Evolutionary conservation across 2,888 invertebrate genomes (phyloP).

Genomic region (Brachyopa scutellaris): DNA sequence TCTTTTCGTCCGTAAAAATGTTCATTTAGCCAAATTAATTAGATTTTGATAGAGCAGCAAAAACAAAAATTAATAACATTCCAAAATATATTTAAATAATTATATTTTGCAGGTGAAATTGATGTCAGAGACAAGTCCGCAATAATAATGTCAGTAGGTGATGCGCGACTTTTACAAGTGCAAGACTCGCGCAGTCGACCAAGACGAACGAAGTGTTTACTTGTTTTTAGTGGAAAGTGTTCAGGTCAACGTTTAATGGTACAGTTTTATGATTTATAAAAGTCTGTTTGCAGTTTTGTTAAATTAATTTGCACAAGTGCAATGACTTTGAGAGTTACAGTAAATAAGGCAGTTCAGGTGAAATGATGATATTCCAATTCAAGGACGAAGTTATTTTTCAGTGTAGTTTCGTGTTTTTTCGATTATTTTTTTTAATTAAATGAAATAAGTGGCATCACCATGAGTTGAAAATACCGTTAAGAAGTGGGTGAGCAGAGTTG

Average conservation of each 20-base stretch:
- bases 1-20: background rate
- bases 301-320: conserved; percentile 7
- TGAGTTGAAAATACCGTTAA: too few relatives aligned
- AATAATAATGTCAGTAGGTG: conserved; percentile 52
- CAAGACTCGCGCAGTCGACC: conserved; percentile 35
- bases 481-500: too few relatives aligned
- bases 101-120: conserved; percentile 17
- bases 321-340: conserved; percentile 22
- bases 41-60: conserved; percentile 7
- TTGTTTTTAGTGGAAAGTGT: background rate
- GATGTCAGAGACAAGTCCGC: conserved; percentile 5
- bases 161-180: conserved; percentile 13
- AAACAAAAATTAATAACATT: background rate
- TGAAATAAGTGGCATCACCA: too few relatives aligned
- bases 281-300: background rate
- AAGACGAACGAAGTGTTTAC: too few relatives aligned
- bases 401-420: too few relatives aligned
- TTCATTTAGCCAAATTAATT: conserved; percentile 15
- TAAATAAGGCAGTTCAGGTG: background rate
- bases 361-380: background rate
- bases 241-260: conserved; percentile 1
- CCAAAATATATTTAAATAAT: conserved; percentile 28
- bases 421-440: too few relatives aligned
- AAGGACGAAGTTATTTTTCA: too few relatives aligned
- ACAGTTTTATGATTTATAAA: conserved; percentile 8